Evolutionary conservation across 1,140 invertebrate genomes (phyloP).

Genomic region (Bacillus rossius): DNA sequence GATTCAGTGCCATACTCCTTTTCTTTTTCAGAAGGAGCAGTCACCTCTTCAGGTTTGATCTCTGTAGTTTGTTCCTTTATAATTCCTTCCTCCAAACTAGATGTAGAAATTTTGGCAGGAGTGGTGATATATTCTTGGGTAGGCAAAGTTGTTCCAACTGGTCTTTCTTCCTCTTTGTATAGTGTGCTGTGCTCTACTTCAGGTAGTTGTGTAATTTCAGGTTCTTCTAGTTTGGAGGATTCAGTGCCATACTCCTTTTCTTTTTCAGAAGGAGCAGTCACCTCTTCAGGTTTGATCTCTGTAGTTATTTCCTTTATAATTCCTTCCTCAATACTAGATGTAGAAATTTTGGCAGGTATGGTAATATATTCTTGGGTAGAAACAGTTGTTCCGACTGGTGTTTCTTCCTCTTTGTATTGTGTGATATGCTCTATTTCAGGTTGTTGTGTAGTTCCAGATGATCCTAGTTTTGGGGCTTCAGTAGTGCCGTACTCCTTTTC

Average conservation of each 20-base stretch:
- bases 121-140: constrained; percentile 27
- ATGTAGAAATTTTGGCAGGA: too few relatives aligned
- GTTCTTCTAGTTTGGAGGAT: constrained; percentile 11
- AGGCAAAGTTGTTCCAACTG: constrained; percentile 4
- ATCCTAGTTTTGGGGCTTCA: constrained; percentile 11
- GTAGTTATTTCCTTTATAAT: too few relatives aligned
- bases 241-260: too few relatives aligned
- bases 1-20: too few relatives aligned
- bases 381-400: constrained; percentile 18
- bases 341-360: constrained; percentile 26
- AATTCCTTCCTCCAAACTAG: too few relatives aligned
- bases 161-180: constrained; percentile 11
- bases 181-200: constrained; percentile 20
- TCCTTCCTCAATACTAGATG: too few relatives aligned
- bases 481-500: too few relatives aligned
- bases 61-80: too few relatives aligned
- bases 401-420: constrained; percentile 19
- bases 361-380: constrained; percentile 24
- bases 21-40: too few relatives aligned
- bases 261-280: too few relatives aligned
- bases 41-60: too few relatives aligned
- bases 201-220: constrained; percentile 27
- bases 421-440: constrained; percentile 12
- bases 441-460: constrained; percentile 11
- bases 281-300: too few relatives aligned